phyloP scores from a whole-genome alignment of 2,113 vertebrate species.

The Pimephales promelas region DNA sequence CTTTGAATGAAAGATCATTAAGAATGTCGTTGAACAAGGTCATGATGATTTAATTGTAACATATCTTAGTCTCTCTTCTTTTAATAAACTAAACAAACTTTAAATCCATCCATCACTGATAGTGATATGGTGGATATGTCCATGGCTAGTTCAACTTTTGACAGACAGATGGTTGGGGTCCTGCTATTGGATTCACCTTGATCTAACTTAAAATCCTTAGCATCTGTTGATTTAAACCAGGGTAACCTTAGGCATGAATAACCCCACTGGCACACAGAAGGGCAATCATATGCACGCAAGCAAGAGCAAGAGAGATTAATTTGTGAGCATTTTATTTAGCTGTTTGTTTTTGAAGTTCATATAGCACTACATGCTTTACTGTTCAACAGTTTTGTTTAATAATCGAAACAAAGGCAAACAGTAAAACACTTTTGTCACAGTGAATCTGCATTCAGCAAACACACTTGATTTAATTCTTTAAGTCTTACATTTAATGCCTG shows the following conservation, averaged over 20 bases:
- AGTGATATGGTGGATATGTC: background rate
- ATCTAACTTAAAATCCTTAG: constrained; percentile 65
- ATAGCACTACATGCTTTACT: background rate
- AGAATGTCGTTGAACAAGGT: background rate
- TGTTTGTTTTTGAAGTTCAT: background rate
- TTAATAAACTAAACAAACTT: background rate
- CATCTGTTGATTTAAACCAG: constrained; percentile 12
- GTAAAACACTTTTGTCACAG: too few relatives aligned
- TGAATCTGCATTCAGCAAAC: too few relatives aligned
- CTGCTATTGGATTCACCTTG: constrained; percentile 59
- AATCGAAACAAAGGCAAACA: too few relatives aligned
- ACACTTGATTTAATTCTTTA: too few relatives aligned
- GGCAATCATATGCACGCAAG: background rate
- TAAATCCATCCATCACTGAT: background rate
- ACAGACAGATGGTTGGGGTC: constrained; percentile 22
- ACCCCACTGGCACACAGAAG: background rate
- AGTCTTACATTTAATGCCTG: too few relatives aligned
- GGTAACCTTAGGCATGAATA: background rate
- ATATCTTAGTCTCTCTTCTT: background rate
- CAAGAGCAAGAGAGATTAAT: background rate
- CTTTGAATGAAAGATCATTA: background rate
- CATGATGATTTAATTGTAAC: background rate
- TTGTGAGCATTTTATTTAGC: background rate
- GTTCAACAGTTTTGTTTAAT: too few relatives aligned
- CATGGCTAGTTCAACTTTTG: background rate